Percentiles rank a stretch among this genome's conserved stretches.
These are phyloP conservation scores for Diadema setosum DNA, from an alignment of 35 echinoderm and acorn worm genomes.

Conservation along the genomic window DNA sequence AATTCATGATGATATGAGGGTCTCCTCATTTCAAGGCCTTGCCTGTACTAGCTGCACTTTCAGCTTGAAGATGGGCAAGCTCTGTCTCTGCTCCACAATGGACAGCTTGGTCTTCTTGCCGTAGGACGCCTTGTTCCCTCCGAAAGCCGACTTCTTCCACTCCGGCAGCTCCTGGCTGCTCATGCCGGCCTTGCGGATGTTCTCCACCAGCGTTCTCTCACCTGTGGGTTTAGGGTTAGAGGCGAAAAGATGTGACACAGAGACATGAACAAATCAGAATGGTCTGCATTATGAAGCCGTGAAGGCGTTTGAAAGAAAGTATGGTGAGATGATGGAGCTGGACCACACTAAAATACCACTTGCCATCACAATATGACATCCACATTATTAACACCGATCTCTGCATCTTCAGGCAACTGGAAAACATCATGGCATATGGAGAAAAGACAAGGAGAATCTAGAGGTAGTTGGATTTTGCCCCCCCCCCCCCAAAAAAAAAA, in stretches of 20 bases:
- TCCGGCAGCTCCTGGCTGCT: conserved; percentile 91
- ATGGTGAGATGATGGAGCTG: too few relatives aligned
- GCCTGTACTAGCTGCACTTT: conserved; percentile 90
- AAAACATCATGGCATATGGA: too few relatives aligned
- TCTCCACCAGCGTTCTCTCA: conserved; percentile 78
- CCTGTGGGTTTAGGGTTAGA: conserved; percentile 5
- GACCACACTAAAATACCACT: too few relatives aligned
- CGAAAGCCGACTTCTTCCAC: conserved; percentile 97
- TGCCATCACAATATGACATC: too few relatives aligned
- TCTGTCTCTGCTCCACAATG: conserved; percentile 93
- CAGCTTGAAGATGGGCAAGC: conserved; percentile 89
- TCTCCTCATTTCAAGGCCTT: background rate
- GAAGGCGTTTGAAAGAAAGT: too few relatives aligned
- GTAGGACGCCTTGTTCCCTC: conserved; percentile 96
- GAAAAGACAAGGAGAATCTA: too few relatives aligned
- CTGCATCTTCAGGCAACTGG: too few relatives aligned
- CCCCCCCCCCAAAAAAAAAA: too few relatives aligned
- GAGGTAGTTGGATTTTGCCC: too few relatives aligned
- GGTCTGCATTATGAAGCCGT: background rate
- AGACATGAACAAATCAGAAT: too few relatives aligned
- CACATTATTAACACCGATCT: too few relatives aligned
- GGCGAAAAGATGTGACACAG: background rate
- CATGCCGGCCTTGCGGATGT: conserved; percentile 78
- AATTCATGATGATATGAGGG: background rate
- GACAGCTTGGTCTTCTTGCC: conserved; percentile 92